Evolutionary conservation across 1,140 invertebrate species (phyloP), one percentile per base, ranked within the genome.

Genomic region (Lepidurus couesii): DNA sequence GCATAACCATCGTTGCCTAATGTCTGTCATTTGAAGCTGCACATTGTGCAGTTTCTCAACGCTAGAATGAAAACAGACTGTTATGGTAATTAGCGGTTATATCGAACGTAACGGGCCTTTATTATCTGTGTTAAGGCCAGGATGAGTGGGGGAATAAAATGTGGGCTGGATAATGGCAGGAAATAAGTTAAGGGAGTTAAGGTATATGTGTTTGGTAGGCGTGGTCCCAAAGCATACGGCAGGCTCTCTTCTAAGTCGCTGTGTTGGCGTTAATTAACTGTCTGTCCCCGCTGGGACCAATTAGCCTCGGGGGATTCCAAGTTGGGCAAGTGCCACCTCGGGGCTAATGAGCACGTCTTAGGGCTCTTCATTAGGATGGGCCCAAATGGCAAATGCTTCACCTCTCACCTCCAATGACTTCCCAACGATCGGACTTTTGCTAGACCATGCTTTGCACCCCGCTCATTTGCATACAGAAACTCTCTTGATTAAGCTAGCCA

Each of bases 261-360:
- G 21, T 65, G 53, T 65, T 65, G 53, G 53, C 53, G 53, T 65
- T 65, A 65, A 65, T 65, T 65, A 65, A 65, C 53, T 65, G 53
- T 65, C 53, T 65, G 53, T 65, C 21, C 53, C 53, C 53, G 6
- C 21, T 9, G 53, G 53, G 13, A 9, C 53, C 8, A 65, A 13
- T 65, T 13, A 65, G 6, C 53, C 53, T 65, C 7, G 13, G 53
- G 53, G 53, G 13, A 13, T 65, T 16, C 53, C 8, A 65, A 65
- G 53, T 65, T 65, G 53, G 53, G 53, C 53, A 65, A 65, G 53
- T 65, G 53, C 53, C 53, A 65, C 53, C 53, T 65, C 53, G 53
- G 53, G 53, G 53, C 53, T 65, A 65, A 65, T 65, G 53, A 65
- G 53, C 53, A 65, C 53, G 53, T 65, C 53, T 65, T 65, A 65